These are phyloP conservation scores for Sarotherodon lohbergeri DNA, from an alignment of 2,113 vertebrate genomes.

Conservation along the genomic window DNA sequence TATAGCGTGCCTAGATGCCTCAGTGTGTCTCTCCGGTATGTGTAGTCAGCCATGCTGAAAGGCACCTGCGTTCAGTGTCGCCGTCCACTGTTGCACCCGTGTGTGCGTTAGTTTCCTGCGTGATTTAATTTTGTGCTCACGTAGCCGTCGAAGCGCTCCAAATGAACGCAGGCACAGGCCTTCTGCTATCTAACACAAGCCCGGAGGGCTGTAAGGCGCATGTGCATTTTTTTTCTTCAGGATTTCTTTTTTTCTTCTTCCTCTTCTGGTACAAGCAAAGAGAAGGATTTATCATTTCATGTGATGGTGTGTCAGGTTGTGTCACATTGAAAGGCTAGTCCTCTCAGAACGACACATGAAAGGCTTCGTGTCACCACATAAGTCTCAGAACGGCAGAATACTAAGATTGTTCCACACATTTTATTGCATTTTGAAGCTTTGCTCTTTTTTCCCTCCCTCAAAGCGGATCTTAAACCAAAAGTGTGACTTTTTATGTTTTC, in stretches of 20 bases:
- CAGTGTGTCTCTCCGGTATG: conserved; percentile 13
- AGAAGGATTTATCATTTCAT: conserved; percentile 3
- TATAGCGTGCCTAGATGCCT: conserved; percentile 40
- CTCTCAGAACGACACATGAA: not conserved
- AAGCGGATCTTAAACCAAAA: not conserved
- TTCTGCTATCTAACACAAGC: conserved; percentile 22
- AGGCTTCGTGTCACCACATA: not conserved
- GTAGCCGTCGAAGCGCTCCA: not conserved
- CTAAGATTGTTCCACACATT: not conserved
- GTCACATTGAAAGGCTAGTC: not conserved
- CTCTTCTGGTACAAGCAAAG: not conserved
- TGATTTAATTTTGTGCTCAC: conserved; percentile 8
- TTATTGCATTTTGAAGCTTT: not conserved
- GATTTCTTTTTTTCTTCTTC: not conserved
- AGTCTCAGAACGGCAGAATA: not conserved
- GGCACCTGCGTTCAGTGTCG: conserved; percentile 23
- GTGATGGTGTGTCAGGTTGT: conserved; percentile 5
- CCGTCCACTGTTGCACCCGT: not conserved
- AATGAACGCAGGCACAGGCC: conserved; percentile 6
- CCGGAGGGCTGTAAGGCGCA: not conserved
- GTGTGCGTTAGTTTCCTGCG: not conserved
- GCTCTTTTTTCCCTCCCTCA: not conserved
- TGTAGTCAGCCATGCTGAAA: not conserved
- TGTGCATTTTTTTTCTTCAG: not conserved
- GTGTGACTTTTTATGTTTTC: not conserved